Evolutionary conservation across 2,888 invertebrate species (phyloP).

Genomic region (Abscondita cerata): DNA sequence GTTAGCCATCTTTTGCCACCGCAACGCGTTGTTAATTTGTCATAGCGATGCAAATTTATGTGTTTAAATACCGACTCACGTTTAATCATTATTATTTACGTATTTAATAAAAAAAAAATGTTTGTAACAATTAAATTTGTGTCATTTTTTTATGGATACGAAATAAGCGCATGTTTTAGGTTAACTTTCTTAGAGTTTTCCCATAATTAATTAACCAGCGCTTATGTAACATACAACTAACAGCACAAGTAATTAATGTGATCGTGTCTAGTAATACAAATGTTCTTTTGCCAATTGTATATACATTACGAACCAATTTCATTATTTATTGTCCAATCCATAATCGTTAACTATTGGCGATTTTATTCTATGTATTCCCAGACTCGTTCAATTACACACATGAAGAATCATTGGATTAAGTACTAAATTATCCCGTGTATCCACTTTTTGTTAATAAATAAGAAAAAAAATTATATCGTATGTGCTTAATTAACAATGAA

Average conservation of each 20-base stretch:
- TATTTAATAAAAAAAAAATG: too few relatives aligned
- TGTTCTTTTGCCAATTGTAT: constrained; percentile 31
- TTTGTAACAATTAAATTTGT: neutral
- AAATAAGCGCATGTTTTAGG: neutral
- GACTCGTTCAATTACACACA: constrained; percentile 13
- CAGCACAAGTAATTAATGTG: constrained; percentile 37
- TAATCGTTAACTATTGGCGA: constrained; percentile 27
- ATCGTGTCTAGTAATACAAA: constrained; percentile 38
- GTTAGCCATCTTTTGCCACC: too few relatives aligned
- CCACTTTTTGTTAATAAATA: neutral
- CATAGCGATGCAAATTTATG: too few relatives aligned
- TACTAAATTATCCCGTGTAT: constrained; percentile 10
- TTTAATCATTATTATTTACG: neutral
- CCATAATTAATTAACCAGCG: constrained; percentile 38
- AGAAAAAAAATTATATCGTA: neutral
- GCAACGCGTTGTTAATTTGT: too few relatives aligned
- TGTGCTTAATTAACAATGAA: neutral
- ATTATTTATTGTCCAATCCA: constrained; percentile 34
- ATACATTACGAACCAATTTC: constrained; percentile 28
- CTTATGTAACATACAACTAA: constrained; percentile 36
- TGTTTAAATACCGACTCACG: neutral
- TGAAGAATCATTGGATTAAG: constrained; percentile 14
- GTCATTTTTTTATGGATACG: neutral
- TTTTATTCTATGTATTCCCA: constrained; percentile 19
- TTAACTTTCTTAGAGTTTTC: constrained; percentile 32